phyloP scores from a whole-genome alignment of 2,797 vertebrate genomes.

The Megaceryle alcyon region DNA sequence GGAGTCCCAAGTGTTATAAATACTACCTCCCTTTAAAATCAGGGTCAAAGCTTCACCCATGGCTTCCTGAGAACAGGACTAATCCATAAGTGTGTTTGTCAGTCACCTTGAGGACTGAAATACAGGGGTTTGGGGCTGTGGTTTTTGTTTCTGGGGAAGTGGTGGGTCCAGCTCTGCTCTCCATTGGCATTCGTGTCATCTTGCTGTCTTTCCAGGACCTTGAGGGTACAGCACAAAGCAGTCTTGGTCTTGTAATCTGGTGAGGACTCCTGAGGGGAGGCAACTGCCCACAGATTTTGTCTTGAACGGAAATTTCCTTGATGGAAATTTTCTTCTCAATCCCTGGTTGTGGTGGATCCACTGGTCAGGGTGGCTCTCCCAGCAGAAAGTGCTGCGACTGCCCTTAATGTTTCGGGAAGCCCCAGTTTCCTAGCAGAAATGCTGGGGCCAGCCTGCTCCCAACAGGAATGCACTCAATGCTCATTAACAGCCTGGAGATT shows the following conservation, averaged over 20 bases:
- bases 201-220: neutral
- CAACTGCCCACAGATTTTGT: neutral
- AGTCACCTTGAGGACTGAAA: neutral
- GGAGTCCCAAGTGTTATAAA: neutral
- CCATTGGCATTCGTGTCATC: neutral
- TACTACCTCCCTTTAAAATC: neutral
- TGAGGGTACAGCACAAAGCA: neutral
- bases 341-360: neutral
- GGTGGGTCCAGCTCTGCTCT: neutral
- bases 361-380: neutral
- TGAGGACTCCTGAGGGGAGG: neutral
- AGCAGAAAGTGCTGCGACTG: neutral
- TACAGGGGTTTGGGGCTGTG: neutral
- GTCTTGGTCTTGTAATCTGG: neutral
- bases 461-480: neutral
- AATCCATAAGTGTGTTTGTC: neutral
- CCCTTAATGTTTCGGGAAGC: neutral
- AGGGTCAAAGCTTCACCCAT: neutral
- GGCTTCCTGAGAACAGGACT: neutral
- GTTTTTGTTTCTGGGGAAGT: neutral
- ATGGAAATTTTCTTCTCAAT: neutral
- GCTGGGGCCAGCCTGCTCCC: neutral
- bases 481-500: neutral
- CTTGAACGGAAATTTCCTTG: neutral
- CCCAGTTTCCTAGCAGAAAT: neutral